A percentile compares a stretch with the other conserved stretches of the same genome.
phyloP scores from a whole-genome alignment of 2,113 vertebrate genomes.

The Pteronura brasiliensis region DNA sequence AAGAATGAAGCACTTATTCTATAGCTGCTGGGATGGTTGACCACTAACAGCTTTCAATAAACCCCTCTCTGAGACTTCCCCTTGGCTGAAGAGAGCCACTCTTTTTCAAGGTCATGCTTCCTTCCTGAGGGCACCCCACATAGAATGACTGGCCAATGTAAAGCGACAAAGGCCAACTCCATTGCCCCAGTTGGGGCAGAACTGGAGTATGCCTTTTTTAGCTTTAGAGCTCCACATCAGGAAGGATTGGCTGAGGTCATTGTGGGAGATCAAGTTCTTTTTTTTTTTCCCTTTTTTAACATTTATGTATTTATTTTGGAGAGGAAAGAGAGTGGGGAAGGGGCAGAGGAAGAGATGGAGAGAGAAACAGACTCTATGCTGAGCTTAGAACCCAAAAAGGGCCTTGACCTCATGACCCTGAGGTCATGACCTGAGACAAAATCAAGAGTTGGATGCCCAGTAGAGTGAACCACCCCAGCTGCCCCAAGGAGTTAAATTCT shows the following conservation, averaged over 20 bases:
- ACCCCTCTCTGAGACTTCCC: too few species aligned
- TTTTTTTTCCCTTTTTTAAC: too few species aligned
- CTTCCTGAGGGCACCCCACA: fast-evolving
- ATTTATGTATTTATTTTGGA: background rate
- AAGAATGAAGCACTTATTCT: fast-evolving
- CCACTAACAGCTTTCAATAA: too few species aligned
- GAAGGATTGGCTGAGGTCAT: too few species aligned
- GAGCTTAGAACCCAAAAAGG: background rate
- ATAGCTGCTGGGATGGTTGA: fast-evolving
- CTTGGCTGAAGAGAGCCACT: background rate
- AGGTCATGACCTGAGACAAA: background rate
- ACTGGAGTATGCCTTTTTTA: too few species aligned
- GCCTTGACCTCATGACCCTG: background rate
- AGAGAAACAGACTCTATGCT: background rate
- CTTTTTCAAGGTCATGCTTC: background rate
- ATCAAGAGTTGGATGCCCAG: background rate
- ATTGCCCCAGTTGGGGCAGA: fast-evolving
- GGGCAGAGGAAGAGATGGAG: background rate
- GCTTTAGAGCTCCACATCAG: fast-evolving
- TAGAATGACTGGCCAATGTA: background rate
- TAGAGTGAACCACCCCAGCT: background rate
- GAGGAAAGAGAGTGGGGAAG: background rate
- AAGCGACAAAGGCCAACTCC: background rate
- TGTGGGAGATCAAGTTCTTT: background rate
- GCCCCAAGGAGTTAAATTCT: background rate